phyloP scores from a whole-genome alignment of 2,888 invertebrate species.

The Mimumesa dahlbomi region DNA sequence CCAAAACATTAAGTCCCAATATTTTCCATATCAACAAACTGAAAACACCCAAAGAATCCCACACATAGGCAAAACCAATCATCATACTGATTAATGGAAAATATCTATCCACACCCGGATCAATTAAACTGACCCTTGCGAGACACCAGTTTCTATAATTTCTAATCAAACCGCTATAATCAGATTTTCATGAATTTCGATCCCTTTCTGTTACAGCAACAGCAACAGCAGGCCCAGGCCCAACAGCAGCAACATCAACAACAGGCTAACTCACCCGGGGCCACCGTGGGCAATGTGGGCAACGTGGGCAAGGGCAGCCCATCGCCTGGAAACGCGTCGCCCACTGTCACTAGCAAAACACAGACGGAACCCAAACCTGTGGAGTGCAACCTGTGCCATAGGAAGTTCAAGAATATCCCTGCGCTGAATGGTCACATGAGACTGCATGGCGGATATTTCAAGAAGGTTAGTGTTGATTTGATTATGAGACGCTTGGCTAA shows the following conservation, averaged over 20 bases:
- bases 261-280: slow-evolving; percentile 76
- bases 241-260: slow-evolving; percentile 70
- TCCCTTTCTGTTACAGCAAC: slow-evolving; percentile 63
- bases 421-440: slow-evolving; percentile 99
- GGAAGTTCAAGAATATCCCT: slow-evolving; percentile 98
- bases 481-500: too few species aligned
- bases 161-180: too few species aligned
- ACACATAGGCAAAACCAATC: too few species aligned
- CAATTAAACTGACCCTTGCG: too few species aligned
- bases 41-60: too few species aligned
- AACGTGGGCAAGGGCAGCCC: slow-evolving; percentile 75
- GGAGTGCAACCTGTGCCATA: slow-evolving; percentile 96
- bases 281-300: too few species aligned
- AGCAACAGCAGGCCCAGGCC: slow-evolving; percentile 68
- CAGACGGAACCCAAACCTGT: slow-evolving; percentile 91
- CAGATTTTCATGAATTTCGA: too few species aligned
- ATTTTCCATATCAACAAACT: too few species aligned
- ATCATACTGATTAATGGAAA: too few species aligned
- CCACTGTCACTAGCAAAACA: slow-evolving; percentile 77
- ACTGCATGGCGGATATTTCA: slow-evolving; percentile 97
- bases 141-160: too few species aligned
- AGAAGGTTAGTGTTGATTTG: slow-evolving; percentile 88
- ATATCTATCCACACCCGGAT: too few species aligned
- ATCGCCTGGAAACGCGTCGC: slow-evolving; percentile 73
- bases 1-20: too few species aligned